These are phyloP conservation scores for Leucania comma DNA, from an alignment of 2,888 invertebrate genomes.

Conservation along the genomic window DNA sequence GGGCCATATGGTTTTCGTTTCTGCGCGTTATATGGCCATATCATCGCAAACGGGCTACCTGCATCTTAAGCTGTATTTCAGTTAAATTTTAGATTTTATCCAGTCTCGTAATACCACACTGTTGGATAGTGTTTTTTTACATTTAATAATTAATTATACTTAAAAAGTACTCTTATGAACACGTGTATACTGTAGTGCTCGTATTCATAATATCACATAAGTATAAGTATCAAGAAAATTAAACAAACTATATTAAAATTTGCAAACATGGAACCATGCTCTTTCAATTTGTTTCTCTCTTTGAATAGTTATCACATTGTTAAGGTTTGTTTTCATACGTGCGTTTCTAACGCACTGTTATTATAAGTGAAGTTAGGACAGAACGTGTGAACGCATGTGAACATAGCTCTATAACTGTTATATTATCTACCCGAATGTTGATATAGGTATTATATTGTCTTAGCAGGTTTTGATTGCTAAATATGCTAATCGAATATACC, in stretches of 20 bases:
- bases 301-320: slow-evolving; percentile 4
- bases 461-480: neutral
- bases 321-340: slow-evolving; percentile 9
- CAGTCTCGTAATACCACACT: too few species aligned
- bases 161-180: neutral
- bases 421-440: neutral
- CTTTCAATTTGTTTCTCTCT: slow-evolving; percentile 2
- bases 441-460: too few species aligned
- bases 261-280: neutral
- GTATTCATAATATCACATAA: too few species aligned
- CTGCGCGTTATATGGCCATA: too few species aligned
- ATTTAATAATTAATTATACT: too few species aligned
- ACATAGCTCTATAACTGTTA: slow-evolving; percentile 1
- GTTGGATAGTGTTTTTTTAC: neutral
- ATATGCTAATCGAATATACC: neutral
- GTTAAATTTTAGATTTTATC: too few species aligned
- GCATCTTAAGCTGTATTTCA: too few species aligned
- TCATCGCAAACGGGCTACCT: too few species aligned
- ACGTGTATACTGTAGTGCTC: too few species aligned
- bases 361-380: neutral
- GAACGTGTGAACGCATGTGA: slow-evolving; percentile 6
- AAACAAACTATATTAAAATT: neutral
- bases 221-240: neutral
- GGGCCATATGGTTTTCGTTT: too few species aligned
- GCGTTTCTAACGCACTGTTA: neutral